These are phyloP conservation scores for Pimephales promelas DNA, from an alignment of 2,113 vertebrate species.

Conservation along the genomic window DNA sequence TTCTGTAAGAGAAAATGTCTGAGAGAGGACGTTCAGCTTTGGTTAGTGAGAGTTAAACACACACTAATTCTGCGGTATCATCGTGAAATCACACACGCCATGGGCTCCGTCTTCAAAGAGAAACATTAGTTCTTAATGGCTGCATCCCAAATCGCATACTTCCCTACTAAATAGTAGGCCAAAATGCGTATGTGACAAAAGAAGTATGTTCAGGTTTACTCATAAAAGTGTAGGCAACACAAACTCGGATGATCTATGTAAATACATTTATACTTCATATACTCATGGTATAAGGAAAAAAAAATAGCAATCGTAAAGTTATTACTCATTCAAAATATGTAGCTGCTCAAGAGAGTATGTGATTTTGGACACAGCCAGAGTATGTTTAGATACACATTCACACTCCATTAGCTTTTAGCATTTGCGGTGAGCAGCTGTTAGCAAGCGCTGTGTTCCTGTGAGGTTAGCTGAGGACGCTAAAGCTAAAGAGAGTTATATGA, in stretches of 20 bases:
- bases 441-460: neutral
- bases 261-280: no score
- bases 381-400: neutral
- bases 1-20: conserved; percentile 41
- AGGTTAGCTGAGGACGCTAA: neutral
- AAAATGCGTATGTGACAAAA: no score
- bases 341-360: no score
- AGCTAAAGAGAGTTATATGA: neutral
- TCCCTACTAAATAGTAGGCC: no score
- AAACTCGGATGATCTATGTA: no score
- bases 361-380: no score
- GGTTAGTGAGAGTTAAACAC: conserved; percentile 63
- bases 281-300: no score
- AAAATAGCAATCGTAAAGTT: no score
- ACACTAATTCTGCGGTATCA: neutral
- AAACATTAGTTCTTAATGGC: conserved; percentile 32
- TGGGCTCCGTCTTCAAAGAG: neutral
- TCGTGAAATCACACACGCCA: neutral
- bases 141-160: no score
- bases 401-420: neutral
- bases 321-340: no score
- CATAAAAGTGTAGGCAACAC: no score
- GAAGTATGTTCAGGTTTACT: no score
- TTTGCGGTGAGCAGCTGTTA: neutral
- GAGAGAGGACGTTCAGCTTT: conserved; percentile 62